Evolutionary conservation across 2,113 vertebrate species (phyloP).

Genomic region (Megaptera novaeangliae): DNA sequence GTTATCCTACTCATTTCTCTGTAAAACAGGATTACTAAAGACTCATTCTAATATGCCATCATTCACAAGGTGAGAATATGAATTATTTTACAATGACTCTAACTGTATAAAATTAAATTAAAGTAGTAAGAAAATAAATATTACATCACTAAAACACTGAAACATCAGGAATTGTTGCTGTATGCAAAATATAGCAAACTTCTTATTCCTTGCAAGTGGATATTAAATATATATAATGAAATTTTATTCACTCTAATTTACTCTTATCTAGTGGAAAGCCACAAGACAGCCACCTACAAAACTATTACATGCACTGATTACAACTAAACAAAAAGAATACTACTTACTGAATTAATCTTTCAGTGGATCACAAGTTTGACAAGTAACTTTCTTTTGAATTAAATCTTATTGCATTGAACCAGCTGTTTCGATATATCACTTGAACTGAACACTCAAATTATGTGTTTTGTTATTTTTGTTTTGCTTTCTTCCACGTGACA

Average conservation of each 20-base stretch:
- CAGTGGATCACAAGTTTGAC: neutral
- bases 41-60: slow-evolving; percentile 24
- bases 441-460: neutral
- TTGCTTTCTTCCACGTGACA: neutral
- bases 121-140: slow-evolving; percentile 43
- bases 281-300: neutral
- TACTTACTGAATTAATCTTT: slow-evolving; percentile 1
- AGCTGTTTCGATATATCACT: neutral
- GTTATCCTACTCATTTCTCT: neutral
- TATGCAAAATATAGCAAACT: slow-evolving; percentile 17
- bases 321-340: neutral
- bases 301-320: neutral
- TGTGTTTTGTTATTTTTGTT: neutral
- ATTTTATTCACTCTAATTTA: slow-evolving; percentile 42
- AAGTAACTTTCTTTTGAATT: neutral
- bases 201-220: neutral
- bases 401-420: neutral
- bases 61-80: slow-evolving; percentile 34
- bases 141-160: slow-evolving; percentile 37
- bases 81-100: slow-evolving; percentile 43
- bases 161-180: slow-evolving; percentile 13
- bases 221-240: slow-evolving; percentile 41
- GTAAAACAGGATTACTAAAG: neutral
- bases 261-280: neutral
- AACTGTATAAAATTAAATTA: slow-evolving; percentile 50